Evolutionary conservation across 2,888 invertebrate species (phyloP).

Genomic region (Leucoma salicis): DNA sequence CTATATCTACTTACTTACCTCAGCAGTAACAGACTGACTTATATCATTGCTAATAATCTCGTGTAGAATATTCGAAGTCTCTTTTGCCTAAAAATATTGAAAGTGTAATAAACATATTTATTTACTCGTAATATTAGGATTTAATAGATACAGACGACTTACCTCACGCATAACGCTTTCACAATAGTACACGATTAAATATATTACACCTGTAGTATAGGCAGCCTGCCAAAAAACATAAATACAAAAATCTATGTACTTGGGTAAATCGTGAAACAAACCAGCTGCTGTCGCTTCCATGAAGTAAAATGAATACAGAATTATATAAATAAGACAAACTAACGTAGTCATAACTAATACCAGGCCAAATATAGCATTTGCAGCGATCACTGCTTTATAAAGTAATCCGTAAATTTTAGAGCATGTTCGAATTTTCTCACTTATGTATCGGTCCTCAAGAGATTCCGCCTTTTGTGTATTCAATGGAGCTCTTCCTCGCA

Average conservation of each 20-base stretch:
- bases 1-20: constrained; percentile 46
- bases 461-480: constrained; percentile 34
- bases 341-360: constrained; percentile 45
- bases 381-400: constrained; percentile 35
- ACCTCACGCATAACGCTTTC: constrained; percentile 50
- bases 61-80: constrained; percentile 46
- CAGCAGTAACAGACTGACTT: constrained; percentile 42
- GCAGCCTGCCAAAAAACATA: constrained; percentile 56
- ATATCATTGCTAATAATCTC: constrained; percentile 56
- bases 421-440: constrained; percentile 52
- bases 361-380: constrained; percentile 47
- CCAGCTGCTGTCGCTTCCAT: constrained; percentile 67
- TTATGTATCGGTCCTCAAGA: constrained; percentile 46
- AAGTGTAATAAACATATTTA: background rate
- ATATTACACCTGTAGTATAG: constrained; percentile 43
- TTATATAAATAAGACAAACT: constrained; percentile 39
- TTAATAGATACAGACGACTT: constrained; percentile 17
- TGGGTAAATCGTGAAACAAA: constrained; percentile 48
- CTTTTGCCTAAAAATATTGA: constrained; percentile 46
- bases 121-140: background rate
- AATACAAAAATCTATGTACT: constrained; percentile 49
- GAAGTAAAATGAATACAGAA: constrained; percentile 60
- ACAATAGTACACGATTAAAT: constrained; percentile 44
- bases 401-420: constrained; percentile 53
- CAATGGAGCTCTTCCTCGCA: constrained; percentile 32